Conservation (phyloP, 1,140 invertebrate genomes). For the Plodia interpunctella region DNA sequence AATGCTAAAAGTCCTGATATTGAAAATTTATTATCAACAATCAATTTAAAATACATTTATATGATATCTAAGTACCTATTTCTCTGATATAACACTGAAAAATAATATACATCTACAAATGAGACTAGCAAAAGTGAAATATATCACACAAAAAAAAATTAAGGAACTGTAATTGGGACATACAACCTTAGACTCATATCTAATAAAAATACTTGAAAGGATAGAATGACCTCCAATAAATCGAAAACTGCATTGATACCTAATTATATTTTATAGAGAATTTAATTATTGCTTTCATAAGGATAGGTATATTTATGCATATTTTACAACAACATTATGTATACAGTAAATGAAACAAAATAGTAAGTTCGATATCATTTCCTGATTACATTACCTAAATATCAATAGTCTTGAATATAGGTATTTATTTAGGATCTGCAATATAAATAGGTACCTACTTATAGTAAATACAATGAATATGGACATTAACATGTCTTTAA, state of each 20-base stretch:
- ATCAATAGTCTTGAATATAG: slow-evolving; percentile 12
- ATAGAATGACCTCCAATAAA: too few species aligned
- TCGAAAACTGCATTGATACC: too few species aligned
- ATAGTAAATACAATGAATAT: slow-evolving; percentile 5
- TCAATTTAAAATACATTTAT: slow-evolving; percentile 1
- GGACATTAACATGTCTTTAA: not conserved
- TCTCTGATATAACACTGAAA: not conserved
- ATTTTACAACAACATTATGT: too few species aligned
- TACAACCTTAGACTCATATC: not conserved
- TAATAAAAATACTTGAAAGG: too few species aligned
- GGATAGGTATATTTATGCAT: too few species aligned
- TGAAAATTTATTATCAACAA: slow-evolving; percentile 1
- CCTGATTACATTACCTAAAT: too few species aligned
- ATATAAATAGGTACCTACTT: slow-evolving; percentile 15
- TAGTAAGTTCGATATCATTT: too few species aligned
- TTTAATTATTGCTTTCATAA: too few species aligned
- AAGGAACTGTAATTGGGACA: slow-evolving; percentile 13
- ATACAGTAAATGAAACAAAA: too few species aligned
- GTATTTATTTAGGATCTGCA: too few species aligned
- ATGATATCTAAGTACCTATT: not conserved
- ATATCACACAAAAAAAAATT: slow-evolving; percentile 14
- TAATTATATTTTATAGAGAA: too few species aligned
- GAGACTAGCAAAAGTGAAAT: slow-evolving; percentile 17
- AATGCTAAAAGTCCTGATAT: not conserved
- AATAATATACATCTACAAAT: not conserved